Base-by-base conservation (phyloP, 2,797 vertebrate species). In the Alauda arvensis region DNA sequence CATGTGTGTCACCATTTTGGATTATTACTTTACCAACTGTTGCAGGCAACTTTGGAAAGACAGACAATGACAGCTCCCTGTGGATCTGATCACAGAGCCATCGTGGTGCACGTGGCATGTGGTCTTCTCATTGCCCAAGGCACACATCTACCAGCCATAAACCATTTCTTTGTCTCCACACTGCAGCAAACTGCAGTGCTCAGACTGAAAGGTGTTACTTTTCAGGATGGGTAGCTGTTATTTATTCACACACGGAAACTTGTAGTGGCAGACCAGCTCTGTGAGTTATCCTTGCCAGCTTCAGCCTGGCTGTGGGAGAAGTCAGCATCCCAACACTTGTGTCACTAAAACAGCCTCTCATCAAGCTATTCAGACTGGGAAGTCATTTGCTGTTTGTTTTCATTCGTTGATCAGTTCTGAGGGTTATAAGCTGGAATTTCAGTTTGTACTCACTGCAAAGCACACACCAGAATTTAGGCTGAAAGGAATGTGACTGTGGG, bases 21-120 rank as follows among this genome's bases (percentile, higher is more conserved):
- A 40, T 88, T 95, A 94, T 93, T 94, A 65, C 81, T 87, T 81
- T 87, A 45, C 88, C 95, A 85, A 90, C 95, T 96, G 95, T 95
- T 95, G 83, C 80, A 37, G 76, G 76, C 95, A 94, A 45, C 46
- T 77, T 82, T 65, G 34, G 81, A 94, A 95, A 90, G 89, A 70
- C 33, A 81, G 91, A 70, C 77, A 82, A 71, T 43, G 77, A 69
- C 71, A 72, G 78, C 65, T 96, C 87, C 90, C 89, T 88, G 90
- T 81, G 13, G 52, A 86, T 87, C 77, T 91, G 89, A 87, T 91
- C 88, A 48, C 77, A 87, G 48, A 80, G 24, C 1, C 0, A 52
- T 90, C 57, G 25, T 78, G 33, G 39, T 71, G 68, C 67, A 11
- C 17, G 2, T 69, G 82, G 60, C 34, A 19, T 56, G 61, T 57